phyloP scores from a whole-genome alignment of 2,797 vertebrate genomes.

The Crossoptilon crossoptilon region DNA sequence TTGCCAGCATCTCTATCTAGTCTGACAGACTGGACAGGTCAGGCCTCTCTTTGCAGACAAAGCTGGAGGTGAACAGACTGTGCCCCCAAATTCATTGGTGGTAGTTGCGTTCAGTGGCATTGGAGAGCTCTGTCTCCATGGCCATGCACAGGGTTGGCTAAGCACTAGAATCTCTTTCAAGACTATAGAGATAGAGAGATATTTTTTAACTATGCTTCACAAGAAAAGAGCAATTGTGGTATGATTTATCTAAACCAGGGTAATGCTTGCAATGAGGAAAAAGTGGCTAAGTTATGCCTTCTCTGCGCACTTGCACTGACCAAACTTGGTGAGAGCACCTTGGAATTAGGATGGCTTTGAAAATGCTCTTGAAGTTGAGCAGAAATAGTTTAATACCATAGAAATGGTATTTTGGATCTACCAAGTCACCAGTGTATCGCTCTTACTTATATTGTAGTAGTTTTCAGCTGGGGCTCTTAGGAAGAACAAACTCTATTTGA shows the following conservation, averaged over 20 bases:
- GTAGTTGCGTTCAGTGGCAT: accelerated
- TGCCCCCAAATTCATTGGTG: neutral
- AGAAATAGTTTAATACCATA: neutral
- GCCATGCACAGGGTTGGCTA: accelerated
- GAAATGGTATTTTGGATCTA: neutral
- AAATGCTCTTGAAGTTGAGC: neutral
- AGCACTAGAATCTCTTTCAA: neutral
- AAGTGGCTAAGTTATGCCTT: neutral
- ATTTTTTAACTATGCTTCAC: neutral
- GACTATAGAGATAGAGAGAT: neutral
- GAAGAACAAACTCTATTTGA: conserved; percentile 20
- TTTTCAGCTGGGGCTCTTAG: neutral
- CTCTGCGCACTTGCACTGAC: neutral
- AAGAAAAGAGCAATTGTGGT: neutral
- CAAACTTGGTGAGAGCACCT: neutral
- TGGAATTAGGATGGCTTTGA: neutral
- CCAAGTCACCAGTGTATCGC: neutral
- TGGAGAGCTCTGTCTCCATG: accelerated
- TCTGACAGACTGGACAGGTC: neutral
- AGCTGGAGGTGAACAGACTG: neutral
- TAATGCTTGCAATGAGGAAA: neutral
- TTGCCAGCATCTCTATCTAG: too few species aligned
- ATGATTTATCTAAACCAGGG: neutral
- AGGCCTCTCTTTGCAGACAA: neutral
- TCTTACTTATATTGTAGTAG: neutral